Percentiles rank a stretch among this genome's conserved stretches.
Evolutionary conservation across 1,140 invertebrate species (phyloP).

Genomic region (Zophobas morio): DNA sequence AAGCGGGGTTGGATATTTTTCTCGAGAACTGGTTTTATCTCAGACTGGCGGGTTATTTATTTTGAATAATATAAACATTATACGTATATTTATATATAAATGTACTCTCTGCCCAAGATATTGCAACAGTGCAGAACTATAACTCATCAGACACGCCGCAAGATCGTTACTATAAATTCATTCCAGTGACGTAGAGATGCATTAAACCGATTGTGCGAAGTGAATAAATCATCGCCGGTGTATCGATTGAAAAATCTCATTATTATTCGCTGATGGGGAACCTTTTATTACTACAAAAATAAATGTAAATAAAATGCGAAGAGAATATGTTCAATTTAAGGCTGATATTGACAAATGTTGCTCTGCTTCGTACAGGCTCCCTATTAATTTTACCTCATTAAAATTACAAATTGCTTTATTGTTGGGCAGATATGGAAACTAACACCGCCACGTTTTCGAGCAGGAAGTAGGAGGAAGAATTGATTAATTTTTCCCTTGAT

Average conservation of each 20-base stretch:
- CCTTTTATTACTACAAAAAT: conserved; percentile 49
- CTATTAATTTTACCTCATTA: conserved; percentile 31
- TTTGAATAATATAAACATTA: conserved; percentile 57
- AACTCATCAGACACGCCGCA: conserved; percentile 50
- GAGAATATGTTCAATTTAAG: conserved; percentile 50
- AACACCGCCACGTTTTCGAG: not conserved
- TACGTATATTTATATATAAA: conserved; percentile 56
- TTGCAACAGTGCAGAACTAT: conserved; percentile 50
- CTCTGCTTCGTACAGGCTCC: conserved; percentile 1
- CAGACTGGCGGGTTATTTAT: conserved; percentile 52
- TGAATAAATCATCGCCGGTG: conserved; percentile 54
- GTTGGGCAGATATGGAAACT: not conserved
- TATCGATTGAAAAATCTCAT: conserved; percentile 57
- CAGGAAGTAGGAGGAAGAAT: too few relatives aligned
- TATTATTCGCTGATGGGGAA: conserved; percentile 52
- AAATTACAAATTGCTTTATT: conserved; percentile 29
- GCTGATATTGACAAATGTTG: conserved; percentile 48
- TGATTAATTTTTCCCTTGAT: too few relatives aligned
- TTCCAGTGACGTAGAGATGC: conserved; percentile 54
- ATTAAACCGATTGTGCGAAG: conserved; percentile 55
- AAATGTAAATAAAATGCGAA: conserved; percentile 45
- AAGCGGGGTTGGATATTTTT: conserved; percentile 53
- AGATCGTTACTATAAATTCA: conserved; percentile 54
- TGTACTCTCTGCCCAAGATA: conserved; percentile 51
- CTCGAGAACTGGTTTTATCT: conserved; percentile 54